Base-by-base conservation (phyloP, 92 coral and sea anemone species). In the Zoanthus sansibaricus region DNA sequence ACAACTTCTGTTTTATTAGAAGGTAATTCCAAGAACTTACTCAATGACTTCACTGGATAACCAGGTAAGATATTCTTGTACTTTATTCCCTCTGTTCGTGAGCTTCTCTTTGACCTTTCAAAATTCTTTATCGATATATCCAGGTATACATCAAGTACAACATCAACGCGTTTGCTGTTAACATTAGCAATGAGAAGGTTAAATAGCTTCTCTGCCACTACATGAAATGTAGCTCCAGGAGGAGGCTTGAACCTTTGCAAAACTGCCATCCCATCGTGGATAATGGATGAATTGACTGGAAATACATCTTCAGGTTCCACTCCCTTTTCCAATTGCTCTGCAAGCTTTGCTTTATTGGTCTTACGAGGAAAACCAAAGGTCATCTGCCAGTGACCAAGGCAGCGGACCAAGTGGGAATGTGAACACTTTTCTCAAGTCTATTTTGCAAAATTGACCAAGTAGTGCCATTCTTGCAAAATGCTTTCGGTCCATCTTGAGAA, bases 201-300 rank as follows among this genome's bases (percentile, higher is more conserved):
- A 61, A 89, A 89, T 54, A 89, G 20, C 71, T 72, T 83, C 66
- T 88, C 92, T 18, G 88, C 92, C 66, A 84, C 89, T 69, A 89
- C 89, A 49, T 62, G 73, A 42, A 89, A 85, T 72, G 89, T 89
- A 86, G 87, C 89, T 58, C 87, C 86, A n/a, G 89, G 73, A 66
- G 82, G 87, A 62, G 72, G 78, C 87, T 89, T 85, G 42, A 86
- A 78, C 92, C 59, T 90, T 68, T 90, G 87, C 58, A 90, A 68
- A 56, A 78, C 89, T 77, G 89, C 90, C 90, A 90, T 90, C 75
- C 95, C 88, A 56, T 90, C 88, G 75, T 55, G 85, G n/a, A 87
- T 90, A 82, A 76, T 82, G 77, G 93, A 71, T 86, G 84, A 87
- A 71, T 87, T 87, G 48, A 66, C 88, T 18, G 91, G 93, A 56